Evolutionary conservation across 2,113 vertebrate genomes (phyloP).

Genomic region (Orientallactaga bullata): DNA sequence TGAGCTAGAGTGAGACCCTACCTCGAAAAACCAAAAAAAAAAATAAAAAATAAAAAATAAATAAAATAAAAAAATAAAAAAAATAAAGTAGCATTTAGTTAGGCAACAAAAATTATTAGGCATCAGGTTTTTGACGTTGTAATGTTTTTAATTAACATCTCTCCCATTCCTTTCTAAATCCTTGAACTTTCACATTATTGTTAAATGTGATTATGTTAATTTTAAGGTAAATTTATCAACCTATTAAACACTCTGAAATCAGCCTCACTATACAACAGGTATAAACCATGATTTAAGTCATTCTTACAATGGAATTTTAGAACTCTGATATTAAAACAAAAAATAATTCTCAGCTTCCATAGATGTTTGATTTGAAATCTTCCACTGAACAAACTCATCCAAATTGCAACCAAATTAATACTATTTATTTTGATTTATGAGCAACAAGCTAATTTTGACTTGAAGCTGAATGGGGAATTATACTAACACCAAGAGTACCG

Average conservation of each 20-base stretch:
- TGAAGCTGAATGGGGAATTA: background rate
- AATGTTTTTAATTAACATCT: constrained; percentile 4
- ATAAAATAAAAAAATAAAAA: constrained; percentile 14
- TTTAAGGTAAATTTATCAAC: constrained; percentile 69
- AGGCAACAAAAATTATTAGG: constrained; percentile 47
- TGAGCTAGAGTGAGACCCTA: too few relatives aligned
- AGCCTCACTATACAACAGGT: constrained; percentile 48
- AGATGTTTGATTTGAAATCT: constrained; percentile 75
- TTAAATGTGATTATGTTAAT: constrained; percentile 53
- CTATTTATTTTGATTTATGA: constrained; percentile 76
- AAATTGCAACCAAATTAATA: constrained; percentile 76
- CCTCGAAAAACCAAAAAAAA: too few relatives aligned
- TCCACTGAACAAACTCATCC: constrained; percentile 68
- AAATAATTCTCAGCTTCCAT: background rate
- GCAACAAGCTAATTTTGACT: constrained; percentile 60
- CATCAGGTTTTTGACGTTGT: constrained; percentile 53
- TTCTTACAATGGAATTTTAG: constrained; percentile 64
- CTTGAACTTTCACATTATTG: constrained; percentile 58
- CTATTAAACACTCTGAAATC: constrained; percentile 64
- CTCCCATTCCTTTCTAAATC: background rate
- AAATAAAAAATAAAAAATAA: too few relatives aligned
- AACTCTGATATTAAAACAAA: constrained; percentile 56
- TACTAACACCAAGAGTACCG: background rate
- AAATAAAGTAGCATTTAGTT: constrained; percentile 23
- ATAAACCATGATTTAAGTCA: constrained; percentile 66